Evolutionary conservation across 1,140 invertebrate species (phyloP), one percentile per base, ranked within the genome.

Genomic region (Acromyrmex echinatior): DNA sequence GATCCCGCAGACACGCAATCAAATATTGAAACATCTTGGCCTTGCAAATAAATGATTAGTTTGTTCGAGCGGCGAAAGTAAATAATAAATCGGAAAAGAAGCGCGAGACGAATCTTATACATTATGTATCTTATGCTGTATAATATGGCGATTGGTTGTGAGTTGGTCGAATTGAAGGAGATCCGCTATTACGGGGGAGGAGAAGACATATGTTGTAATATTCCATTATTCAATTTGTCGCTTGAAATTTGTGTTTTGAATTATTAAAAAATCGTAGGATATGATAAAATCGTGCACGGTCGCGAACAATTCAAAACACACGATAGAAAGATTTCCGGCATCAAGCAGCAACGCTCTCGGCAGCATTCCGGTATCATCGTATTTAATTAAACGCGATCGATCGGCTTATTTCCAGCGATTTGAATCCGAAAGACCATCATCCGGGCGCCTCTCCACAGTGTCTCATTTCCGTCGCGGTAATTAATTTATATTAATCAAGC

Each of bases 401-500:
- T 82, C 65, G 65, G 49, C 49, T 71, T 82, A 74, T 60, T 82
- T 82, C 56, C 80, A 49, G 35, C 18, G 56, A 49, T 82, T 82
- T 49, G 68, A 82, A 21, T 82, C 10, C 68, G 31, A 82, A 73
- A 60, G 35, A 60, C 51, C 49, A 18, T 28, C 56, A 21, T 28
- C 45, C 53, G 35, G 10, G 1, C 53, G 56, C 21, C 12, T 28
- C 53, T 21, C 18, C 7, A 6, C 25, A 7, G 6, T 21, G 35
- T 62, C 25, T 21, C 53, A 45, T 82, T 60, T 82, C 80, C 53
- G 53, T 35, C 25, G 53, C 56, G 68, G 53, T 73, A 82, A 82
- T 82, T 82, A 82, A 82, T 74, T 82, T 82, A 82, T 82, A 82
- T 82, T 82, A 82, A 82, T 82, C 80, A 62, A 60, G 39, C 56